Percentiles rank a stretch among this genome's conserved stretches.
phyloP scores from a whole-genome alignment of 1,140 invertebrate genomes.

The Heliconius eleuchia region DNA sequence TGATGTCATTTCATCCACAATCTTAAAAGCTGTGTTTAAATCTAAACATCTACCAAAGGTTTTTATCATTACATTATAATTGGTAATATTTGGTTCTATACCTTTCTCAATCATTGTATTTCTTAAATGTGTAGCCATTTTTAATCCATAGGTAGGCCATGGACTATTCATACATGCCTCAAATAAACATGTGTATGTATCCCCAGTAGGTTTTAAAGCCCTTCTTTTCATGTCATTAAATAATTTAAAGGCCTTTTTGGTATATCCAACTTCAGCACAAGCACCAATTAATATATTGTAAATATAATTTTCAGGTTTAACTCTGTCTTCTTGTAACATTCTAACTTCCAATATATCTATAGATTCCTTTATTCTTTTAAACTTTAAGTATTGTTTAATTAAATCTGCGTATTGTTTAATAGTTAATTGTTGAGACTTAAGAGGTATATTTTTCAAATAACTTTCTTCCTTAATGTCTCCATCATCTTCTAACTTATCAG shows the following conservation, averaged over 20 bases:
- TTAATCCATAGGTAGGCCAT: constrained; percentile 83
- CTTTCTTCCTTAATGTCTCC: constrained; percentile 82
- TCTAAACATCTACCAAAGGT: constrained; percentile 92
- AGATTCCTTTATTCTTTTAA: constrained; percentile 86
- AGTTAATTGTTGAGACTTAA: constrained; percentile 75
- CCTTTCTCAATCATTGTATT: constrained; percentile 86
- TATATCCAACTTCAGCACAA: constrained; percentile 90
- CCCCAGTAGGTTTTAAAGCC: constrained; percentile 84
- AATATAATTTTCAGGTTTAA: constrained; percentile 89
- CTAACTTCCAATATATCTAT: constrained; percentile 87
- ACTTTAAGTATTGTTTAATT: constrained; percentile 85
- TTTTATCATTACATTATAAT: constrained; percentile 95
- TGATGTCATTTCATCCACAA: constrained; percentile 92
- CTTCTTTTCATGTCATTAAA: constrained; percentile 91
- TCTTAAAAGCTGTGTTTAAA: constrained; percentile 87
- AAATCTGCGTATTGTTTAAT: constrained; percentile 85
- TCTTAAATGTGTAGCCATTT: constrained; percentile 84
- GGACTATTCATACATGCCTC: constrained; percentile 93
- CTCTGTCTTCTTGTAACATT: constrained; percentile 88
- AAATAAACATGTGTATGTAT: constrained; percentile 92
- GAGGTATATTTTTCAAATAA: constrained; percentile 72
- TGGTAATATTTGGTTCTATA: constrained; percentile 86
- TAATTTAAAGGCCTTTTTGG: constrained; percentile 91
- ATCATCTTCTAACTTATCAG: constrained; percentile 66
- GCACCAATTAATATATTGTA: constrained; percentile 91